Base-by-base conservation (phyloP, 2,113 vertebrate species). In the Neolamprologus brichardi region DNA sequence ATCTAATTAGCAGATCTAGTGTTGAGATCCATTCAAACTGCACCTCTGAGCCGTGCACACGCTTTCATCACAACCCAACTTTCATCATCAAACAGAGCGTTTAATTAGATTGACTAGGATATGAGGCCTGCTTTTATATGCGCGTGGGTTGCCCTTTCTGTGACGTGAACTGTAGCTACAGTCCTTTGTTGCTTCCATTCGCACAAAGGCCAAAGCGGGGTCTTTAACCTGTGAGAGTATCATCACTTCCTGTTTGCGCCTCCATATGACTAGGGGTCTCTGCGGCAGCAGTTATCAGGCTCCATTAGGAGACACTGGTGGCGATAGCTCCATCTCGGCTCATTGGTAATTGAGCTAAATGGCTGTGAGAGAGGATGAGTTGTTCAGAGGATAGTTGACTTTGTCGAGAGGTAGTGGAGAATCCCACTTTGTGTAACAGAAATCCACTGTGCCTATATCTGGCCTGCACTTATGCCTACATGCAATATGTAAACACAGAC, bases 61-160 rank as follows among this genome's bases (percentile, higher is more conserved):
- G 56, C 91, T 95, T 95, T 95, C 91, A 95, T 95, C 93, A 60
- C 60, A 72, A 17, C 81, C 37, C 79, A 81, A 81, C 93, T 93
- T 95, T 95, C 88, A 95, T 94, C 94, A 95, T 95, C 94, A 95
- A 95, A 95, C 93, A 75, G 91, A 67, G 60, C 82, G 2, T 93
- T 92, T 92, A 92, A 92, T 94, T 87, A 93, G 81, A 84, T 82
- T 64, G 88, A 84, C 84, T 51, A 46, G 41, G 82, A 90, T 82
- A 88, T 81, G 86, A 91, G 79, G 77, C 37, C 37, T 54, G 79
- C 75, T 86, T 93, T 87, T 84, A 46, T 81, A 62, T 84, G 82
- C n/a, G 8, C 56, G 56, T 44, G 28, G 64, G 81, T 82, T 46
- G 53, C 60, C 60, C 34, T 30, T 56, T 39, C 62, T 39, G 23